phyloP scores from a whole-genome alignment of 2,888 invertebrate species.

The Pemphredon lugubris region DNA sequence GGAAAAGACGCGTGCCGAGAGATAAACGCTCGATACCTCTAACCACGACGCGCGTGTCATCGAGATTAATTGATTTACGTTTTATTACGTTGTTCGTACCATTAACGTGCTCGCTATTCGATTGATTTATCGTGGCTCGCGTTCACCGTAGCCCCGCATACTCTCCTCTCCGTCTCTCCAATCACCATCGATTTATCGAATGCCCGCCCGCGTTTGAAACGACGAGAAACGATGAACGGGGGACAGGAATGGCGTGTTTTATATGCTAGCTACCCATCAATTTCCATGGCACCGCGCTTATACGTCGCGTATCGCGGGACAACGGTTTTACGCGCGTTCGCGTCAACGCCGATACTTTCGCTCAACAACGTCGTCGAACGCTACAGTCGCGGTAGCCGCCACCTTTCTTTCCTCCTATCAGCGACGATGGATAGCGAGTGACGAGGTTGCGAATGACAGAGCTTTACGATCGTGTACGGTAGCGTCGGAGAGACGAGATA shows the following conservation, averaged over 20 bases:
- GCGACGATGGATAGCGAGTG: too few relatives aligned
- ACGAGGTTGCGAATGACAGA: too few relatives aligned
- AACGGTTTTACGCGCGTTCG: background rate
- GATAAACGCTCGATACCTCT: constrained; percentile 32
- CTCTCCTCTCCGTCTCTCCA: constrained; percentile 25
- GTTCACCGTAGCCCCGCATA: too few relatives aligned
- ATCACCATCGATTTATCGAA: constrained; percentile 39
- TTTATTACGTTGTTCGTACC: constrained; percentile 37
- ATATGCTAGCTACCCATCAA: constrained; percentile 17
- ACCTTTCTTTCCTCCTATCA: background rate
- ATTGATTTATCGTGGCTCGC: constrained; percentile 48
- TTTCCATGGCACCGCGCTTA: constrained; percentile 19
- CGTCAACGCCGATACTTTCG: constrained; percentile 13
- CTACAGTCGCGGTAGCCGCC: too few relatives aligned
- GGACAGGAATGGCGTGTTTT: constrained; percentile 12
- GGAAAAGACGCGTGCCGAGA: constrained; percentile 10
- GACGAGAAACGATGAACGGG: constrained; percentile 34
- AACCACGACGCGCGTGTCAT: constrained; percentile 29
- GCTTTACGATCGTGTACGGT: too few relatives aligned
- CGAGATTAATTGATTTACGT: constrained; percentile 45
- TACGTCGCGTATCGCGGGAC: background rate
- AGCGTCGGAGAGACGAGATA: too few relatives aligned
- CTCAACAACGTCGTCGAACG: constrained; percentile 34
- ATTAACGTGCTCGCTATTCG: constrained; percentile 17
- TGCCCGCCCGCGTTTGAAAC: constrained; percentile 4